A percentile compares a stretch with the other conserved stretches of the same genome.
Evolutionary conservation across 1,140 invertebrate species (phyloP).

Genomic region (Lepidotrigona ventralis): DNA sequence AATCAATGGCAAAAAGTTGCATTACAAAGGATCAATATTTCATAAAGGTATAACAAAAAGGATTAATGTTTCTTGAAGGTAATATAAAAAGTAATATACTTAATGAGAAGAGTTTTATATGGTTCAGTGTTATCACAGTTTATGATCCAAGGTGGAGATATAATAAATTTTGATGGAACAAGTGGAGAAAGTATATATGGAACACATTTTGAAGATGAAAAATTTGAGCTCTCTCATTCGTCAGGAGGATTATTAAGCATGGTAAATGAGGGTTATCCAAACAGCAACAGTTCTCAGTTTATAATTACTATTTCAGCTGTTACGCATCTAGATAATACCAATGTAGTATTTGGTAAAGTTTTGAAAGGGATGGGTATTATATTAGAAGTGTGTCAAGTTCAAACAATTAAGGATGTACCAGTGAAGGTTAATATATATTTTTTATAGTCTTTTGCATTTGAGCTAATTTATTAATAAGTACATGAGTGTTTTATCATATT

Average conservation of each 20-base stretch:
- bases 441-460: neutral
- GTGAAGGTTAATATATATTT: conserved; percentile 76
- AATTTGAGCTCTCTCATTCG: conserved; percentile 85
- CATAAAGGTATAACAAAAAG: conserved; percentile 87
- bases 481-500: neutral
- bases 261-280: conserved; percentile 91
- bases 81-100: conserved; percentile 45
- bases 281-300: conserved; percentile 97
- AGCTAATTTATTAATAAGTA: neutral
- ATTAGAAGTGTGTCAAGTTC: conserved; percentile 83
- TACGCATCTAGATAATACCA: conserved; percentile 91
- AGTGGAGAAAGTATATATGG: conserved; percentile 98
- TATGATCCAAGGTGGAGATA: conserved; percentile 93
- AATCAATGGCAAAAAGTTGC: conserved; percentile 84
- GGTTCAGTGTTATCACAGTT: conserved; percentile 86
- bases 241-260: conserved; percentile 90
- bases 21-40: conserved; percentile 88
- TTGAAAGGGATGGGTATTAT: conserved; percentile 86
- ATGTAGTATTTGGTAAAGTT: conserved; percentile 95
- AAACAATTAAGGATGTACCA: conserved; percentile 81
- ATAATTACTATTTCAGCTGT: conserved; percentile 93
- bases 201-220: conserved; percentile 93
- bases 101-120: conserved; percentile 44
- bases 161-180: conserved; percentile 90
- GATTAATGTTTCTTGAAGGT: conserved; percentile 87